These are phyloP conservation scores for Otolemur crassicaudatus DNA, from an alignment of 2,797 vertebrate species.

Conservation along the genomic window DNA sequence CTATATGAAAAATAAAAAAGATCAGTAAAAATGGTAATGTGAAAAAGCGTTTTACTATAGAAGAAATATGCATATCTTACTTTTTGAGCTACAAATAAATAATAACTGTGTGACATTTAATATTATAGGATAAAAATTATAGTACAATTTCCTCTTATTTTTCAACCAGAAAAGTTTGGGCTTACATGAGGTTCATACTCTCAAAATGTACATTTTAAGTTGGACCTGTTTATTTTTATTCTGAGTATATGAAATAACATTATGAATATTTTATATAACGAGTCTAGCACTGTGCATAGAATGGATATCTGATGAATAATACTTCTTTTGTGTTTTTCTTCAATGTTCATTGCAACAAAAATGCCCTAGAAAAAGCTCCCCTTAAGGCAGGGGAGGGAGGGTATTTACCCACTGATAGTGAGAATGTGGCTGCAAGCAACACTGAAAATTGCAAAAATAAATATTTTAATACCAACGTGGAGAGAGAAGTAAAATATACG, in stretches of 20 bases:
- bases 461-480: slow-evolving; percentile 45
- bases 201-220: slow-evolving; percentile 46
- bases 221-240: slow-evolving; percentile 4
- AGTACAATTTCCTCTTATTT: neutral
- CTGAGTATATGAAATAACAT: slow-evolving; percentile 54
- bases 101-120: neutral
- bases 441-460: slow-evolving; percentile 26
- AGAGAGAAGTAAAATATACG: slow-evolving; percentile 5
- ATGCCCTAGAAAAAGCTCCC: neutral
- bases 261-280: slow-evolving; percentile 53
- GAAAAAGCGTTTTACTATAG: slow-evolving; percentile 69
- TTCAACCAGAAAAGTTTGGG: neutral
- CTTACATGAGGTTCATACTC: neutral
- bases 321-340: slow-evolving; percentile 25
- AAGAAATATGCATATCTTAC: slow-evolving; percentile 7
- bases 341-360: neutral
- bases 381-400: neutral
- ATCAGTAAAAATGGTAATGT: slow-evolving; percentile 78
- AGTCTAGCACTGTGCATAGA: neutral
- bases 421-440: neutral
- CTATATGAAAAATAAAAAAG: slow-evolving; percentile 74
- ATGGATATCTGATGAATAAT: slow-evolving; percentile 26
- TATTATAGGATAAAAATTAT: neutral
- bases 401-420: neutral
- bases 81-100: slow-evolving; percentile 50